Evolutionary conservation across 2,797 vertebrate genomes (phyloP), one percentile per base, ranked within the genome.

Genomic region (Allobates femoralis): DNA sequence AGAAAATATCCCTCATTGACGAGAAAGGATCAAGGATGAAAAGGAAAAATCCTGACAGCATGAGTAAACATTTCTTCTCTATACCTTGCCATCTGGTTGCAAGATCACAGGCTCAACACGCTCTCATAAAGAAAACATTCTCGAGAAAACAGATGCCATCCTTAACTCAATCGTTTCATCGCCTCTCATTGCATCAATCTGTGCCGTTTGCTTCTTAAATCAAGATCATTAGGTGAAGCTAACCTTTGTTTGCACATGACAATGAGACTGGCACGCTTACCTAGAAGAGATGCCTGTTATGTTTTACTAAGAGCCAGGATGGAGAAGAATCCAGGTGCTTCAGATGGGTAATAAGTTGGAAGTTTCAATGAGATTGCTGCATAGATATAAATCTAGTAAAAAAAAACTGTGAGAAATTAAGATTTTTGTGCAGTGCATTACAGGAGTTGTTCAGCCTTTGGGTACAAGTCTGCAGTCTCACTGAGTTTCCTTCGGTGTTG

Each of bases 131-230:
- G 62, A 77, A 76, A 66, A 67, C 32, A 41, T 69, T 82, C 50
- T n/a, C 19, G 23, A 66, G 69, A 75, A 73, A 78, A 73, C 86
- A 87, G 81, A 79, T 87, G 86, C 77, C 64, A 79, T 79, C 75
- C 81, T 83, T 83, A 60, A 69, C 69, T 1, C 37, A 19, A 82
- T n/a, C 28, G 23, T 75, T 86, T 86, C 46, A 82, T 82, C 79
- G 82, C 66, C 32, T 32, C 58, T 55, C 71, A 50, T 64, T 69
- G n/a, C 53, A 51, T 37, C 21, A 41, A n/a, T 82, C 73, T 30
- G 34, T 73, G 60, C 28, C n/a, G 19, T 79, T 50, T 58, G 41
- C 55, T 16, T 62, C 53, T 62, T 81, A 64, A 85, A 73, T 80
- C 85, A 66, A 77, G 60, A 76, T 62, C 71, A 55, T 64, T 77